A percentile compares a stretch with the other conserved stretches of the same genome.
These are phyloP conservation scores for Phoxinus dragarum DNA, from an alignment of 2,797 vertebrate genomes.

Conservation along the genomic window DNA sequence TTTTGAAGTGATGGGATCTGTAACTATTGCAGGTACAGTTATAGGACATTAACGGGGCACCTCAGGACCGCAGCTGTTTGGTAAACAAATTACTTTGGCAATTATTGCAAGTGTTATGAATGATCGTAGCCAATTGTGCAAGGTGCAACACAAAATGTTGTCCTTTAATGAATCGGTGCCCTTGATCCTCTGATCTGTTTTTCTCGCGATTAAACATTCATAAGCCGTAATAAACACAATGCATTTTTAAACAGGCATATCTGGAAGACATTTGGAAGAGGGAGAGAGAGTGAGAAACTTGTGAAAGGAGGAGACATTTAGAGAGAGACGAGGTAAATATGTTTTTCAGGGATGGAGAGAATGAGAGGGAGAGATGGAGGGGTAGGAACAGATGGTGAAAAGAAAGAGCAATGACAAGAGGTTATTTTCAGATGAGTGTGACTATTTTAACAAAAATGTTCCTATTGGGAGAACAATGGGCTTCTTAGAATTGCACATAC, in stretches of 20 bases:
- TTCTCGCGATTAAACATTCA: conserved; percentile 71
- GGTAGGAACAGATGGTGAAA: conserved; percentile 47
- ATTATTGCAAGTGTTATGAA: conserved; percentile 47
- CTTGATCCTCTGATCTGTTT: conserved; percentile 53
- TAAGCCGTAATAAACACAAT: conserved; percentile 81
- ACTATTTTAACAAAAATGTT: conserved; percentile 46
- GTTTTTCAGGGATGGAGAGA: conserved; percentile 25
- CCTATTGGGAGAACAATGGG: conserved; percentile 32
- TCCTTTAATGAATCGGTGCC: conserved; percentile 51
- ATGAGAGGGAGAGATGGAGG: conserved; percentile 29
- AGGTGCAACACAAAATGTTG: conserved; percentile 31
- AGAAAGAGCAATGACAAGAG: conserved; percentile 53
- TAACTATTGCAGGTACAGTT: not conserved
- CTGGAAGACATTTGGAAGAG: conserved; percentile 38
- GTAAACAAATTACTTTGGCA: conserved; percentile 51
- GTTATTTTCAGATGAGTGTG: conserved; percentile 55
- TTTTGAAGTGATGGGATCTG: not conserved
- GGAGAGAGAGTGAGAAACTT: conserved; percentile 29
- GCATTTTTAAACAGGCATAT: conserved; percentile 76
- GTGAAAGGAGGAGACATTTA: conserved; percentile 22
- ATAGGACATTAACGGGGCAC: conserved; percentile 23
- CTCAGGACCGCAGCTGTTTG: conserved; percentile 48
- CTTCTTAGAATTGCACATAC: conserved; percentile 42
- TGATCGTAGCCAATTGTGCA: conserved; percentile 11
- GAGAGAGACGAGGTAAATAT: conserved; percentile 21